Percentiles rank a stretch among this genome's conserved stretches.
phyloP scores from a whole-genome alignment of 2,113 vertebrate genomes.

The Mungos mungo region DNA sequence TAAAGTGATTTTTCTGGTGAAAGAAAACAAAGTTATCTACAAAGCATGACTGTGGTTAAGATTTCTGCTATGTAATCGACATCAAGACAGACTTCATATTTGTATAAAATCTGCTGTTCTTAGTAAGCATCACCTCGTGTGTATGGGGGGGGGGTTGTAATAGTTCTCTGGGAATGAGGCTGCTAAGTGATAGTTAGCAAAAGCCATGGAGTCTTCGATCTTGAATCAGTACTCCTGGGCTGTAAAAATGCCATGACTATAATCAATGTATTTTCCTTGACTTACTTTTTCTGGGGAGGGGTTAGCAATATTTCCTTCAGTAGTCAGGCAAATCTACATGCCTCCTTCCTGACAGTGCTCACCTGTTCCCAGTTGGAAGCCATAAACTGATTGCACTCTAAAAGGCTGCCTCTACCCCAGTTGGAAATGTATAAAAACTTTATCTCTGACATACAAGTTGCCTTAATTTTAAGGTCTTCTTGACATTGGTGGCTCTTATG shows the following conservation, averaged over 20 bases:
- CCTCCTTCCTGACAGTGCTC: not conserved
- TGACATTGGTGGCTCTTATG: not conserved
- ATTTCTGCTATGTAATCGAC: not conserved
- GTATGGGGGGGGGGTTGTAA: not conserved
- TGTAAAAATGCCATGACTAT: not conserved
- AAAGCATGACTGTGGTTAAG: not conserved
- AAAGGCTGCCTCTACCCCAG: not conserved
- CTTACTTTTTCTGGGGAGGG: not conserved
- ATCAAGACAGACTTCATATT: not conserved
- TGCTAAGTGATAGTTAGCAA: not conserved
- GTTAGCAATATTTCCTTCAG: not conserved
- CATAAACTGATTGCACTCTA: not conserved
- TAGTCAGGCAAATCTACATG: not conserved
- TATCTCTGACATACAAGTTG: not conserved
- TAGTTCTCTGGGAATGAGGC: not conserved
- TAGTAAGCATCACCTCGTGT: not conserved
- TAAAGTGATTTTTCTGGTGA: not conserved
- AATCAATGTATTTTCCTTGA: not conserved
- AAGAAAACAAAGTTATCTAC: not conserved
- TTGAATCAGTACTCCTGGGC: not conserved
- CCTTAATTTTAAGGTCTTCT: conserved; percentile 11
- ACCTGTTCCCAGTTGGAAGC: not conserved
- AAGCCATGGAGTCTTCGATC: not conserved
- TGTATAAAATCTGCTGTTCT: not conserved
- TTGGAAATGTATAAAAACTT: not conserved